Conservation (phyloP, 2,113 vertebrate genomes). For the Lepidothrix coronata region DNA sequence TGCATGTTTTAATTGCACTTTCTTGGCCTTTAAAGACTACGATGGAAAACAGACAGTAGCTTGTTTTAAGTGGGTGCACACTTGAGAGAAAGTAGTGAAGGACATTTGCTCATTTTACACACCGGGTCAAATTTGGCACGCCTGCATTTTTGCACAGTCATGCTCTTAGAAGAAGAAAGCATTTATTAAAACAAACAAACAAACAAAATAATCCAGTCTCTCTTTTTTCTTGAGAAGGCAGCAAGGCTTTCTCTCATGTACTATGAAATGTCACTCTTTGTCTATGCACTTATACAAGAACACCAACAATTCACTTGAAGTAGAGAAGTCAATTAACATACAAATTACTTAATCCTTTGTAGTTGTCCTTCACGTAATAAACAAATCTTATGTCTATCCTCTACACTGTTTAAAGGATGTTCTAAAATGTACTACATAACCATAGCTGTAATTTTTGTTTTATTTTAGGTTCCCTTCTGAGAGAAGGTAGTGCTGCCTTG, state of each 20-base stretch:
- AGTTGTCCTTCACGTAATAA: neutral
- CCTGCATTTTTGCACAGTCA: neutral
- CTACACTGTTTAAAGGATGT: neutral
- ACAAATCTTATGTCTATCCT: neutral
- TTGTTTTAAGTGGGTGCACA: neutral
- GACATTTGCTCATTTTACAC: neutral
- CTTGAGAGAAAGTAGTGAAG: neutral
- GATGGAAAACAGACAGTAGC: neutral
- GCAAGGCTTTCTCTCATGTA: neutral
- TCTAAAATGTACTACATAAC: neutral
- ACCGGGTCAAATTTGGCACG: fast-evolving
- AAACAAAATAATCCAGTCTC: neutral
- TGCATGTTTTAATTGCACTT: neutral
- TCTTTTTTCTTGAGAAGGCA: neutral
- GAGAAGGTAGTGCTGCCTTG: neutral
- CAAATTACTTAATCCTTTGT: neutral
- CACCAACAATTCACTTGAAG: neutral
- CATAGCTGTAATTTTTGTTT: neutral
- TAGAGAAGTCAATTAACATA: neutral
- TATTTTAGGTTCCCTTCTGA: neutral
- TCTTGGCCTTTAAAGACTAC: neutral
- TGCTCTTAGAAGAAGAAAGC: neutral
- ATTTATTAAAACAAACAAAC: neutral
- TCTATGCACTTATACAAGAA: neutral
- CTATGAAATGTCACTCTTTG: neutral